phyloP scores from a whole-genome alignment of 1,140 invertebrate genomes.

The Penaeus indicus region DNA sequence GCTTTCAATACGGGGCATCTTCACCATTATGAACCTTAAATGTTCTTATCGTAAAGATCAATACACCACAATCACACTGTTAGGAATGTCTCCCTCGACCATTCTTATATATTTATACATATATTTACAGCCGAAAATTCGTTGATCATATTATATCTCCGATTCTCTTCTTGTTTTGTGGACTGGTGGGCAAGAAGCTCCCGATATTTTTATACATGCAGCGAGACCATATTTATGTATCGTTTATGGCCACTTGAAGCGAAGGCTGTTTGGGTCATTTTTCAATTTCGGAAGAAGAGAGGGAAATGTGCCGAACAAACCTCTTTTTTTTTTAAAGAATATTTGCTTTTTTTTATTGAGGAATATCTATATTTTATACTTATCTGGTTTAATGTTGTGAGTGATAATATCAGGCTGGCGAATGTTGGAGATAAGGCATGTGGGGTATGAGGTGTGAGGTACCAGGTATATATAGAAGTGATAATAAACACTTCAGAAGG shows the following conservation, averaged over 20 bases:
- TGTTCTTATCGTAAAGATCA: slow-evolving; percentile 7
- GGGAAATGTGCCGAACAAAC: neutral
- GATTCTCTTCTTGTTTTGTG: slow-evolving; percentile 32
- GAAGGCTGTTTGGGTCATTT: slow-evolving; percentile 16
- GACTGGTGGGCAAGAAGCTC: slow-evolving; percentile 38
- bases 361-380: no score
- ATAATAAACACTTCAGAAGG: no score
- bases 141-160: slow-evolving; percentile 44
- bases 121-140: slow-evolving; percentile 46
- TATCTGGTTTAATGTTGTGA: no score
- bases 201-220: slow-evolving; percentile 31
- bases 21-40: slow-evolving; percentile 24
- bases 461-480: no score
- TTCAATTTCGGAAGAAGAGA: slow-evolving; percentile 16
- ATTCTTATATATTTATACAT: neutral
- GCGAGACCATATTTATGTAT: slow-evolving; percentile 30
- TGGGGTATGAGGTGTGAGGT: no score
- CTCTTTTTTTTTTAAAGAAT: neutral
- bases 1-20: no score
- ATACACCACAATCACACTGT: slow-evolving; percentile 2
- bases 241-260: slow-evolving; percentile 37
- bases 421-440: no score
- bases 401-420: no score
- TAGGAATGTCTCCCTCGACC: neutral
- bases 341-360: no score